These are phyloP conservation scores for Spermophilus dauricus DNA, from an alignment of 2,113 vertebrate species.

Conservation along the genomic window DNA sequence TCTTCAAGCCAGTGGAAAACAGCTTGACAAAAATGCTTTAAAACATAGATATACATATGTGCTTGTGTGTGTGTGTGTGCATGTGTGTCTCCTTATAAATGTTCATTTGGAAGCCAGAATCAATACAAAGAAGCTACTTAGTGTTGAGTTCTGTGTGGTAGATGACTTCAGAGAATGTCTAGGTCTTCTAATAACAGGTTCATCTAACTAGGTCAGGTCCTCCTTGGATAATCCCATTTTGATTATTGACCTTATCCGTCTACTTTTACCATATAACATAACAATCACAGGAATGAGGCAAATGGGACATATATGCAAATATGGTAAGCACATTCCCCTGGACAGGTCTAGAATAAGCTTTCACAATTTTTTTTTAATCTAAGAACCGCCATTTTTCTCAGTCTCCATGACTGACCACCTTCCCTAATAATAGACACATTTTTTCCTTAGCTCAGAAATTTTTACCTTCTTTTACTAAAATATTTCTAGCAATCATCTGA, in stretches of 20 bases:
- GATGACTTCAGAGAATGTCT: neutral
- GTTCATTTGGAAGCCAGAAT: neutral
- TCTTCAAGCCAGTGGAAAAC: neutral
- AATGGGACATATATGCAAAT: neutral
- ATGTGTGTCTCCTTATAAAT: neutral
- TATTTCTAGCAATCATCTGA: neutral
- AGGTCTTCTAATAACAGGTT: neutral
- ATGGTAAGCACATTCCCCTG: neutral
- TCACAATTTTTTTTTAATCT: neutral
- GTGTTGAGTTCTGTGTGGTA: neutral
- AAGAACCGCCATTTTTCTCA: neutral
- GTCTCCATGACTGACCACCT: neutral
- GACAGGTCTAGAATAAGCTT: neutral
- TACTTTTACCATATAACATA: neutral
- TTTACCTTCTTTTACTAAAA: neutral
- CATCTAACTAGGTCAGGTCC: neutral
- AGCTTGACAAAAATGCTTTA: neutral
- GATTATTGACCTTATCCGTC: neutral
- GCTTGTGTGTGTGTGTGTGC: too few species aligned
- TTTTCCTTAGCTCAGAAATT: neutral
- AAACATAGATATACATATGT: too few species aligned
- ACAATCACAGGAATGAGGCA: neutral
- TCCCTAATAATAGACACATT: neutral
- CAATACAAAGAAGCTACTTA: conserved; percentile 1
- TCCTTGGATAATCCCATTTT: neutral